Evolutionary conservation across 92 coral and sea anemone genomes (phyloP).

Genomic region (Zoanthus solanderi): DNA sequence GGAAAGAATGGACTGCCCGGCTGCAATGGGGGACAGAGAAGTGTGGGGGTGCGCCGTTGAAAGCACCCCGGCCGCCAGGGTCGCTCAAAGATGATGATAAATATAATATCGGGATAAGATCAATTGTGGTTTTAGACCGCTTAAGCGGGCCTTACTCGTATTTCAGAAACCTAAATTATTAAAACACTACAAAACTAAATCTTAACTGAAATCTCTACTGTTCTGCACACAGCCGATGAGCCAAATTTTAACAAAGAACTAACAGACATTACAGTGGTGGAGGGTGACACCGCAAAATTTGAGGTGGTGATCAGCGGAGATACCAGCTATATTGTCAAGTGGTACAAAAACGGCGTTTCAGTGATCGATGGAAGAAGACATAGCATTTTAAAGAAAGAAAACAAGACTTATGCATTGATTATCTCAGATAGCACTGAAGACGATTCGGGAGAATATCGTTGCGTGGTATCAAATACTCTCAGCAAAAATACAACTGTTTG

Average conservation of each 20-base stretch:
- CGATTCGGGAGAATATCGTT: constrained; percentile 86
- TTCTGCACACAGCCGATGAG: constrained; percentile 37
- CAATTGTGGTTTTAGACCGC: too few species aligned
- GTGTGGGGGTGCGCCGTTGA: too few species aligned
- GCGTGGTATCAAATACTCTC: constrained; percentile 77
- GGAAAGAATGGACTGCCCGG: too few species aligned
- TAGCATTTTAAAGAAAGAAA: constrained; percentile 42
- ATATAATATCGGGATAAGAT: too few species aligned
- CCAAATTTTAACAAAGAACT: constrained; percentile 68
- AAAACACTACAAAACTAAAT: too few species aligned
- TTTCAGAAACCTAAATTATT: too few species aligned
- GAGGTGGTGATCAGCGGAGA: constrained; percentile 66
- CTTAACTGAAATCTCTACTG: background rate
- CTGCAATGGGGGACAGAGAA: too few species aligned
- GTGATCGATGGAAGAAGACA: constrained; percentile 68
- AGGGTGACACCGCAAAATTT: constrained; percentile 69
- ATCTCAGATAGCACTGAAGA: constrained; percentile 76
- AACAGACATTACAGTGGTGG: constrained; percentile 59
- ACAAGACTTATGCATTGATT: constrained; percentile 67
- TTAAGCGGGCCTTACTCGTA: too few species aligned
- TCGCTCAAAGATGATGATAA: too few species aligned
- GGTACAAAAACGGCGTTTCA: constrained; percentile 79
- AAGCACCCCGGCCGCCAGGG: too few species aligned
- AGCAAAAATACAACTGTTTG: constrained; percentile 79
- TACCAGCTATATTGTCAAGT: constrained; percentile 65